Evolutionary conservation across 2,888 invertebrate genomes (phyloP).

Genomic region (Dynastes tityus): DNA sequence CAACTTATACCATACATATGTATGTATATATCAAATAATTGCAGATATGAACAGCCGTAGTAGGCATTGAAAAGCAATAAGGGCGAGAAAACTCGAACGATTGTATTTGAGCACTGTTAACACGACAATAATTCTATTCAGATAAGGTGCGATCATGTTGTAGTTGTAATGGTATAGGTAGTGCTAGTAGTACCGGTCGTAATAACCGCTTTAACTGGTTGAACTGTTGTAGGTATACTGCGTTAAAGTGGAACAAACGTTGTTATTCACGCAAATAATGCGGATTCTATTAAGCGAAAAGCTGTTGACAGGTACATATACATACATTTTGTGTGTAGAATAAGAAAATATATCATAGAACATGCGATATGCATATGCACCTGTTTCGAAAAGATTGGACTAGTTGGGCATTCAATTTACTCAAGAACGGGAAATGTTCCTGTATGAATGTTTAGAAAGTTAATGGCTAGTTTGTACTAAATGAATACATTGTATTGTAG

Average conservation of each 20-base stretch:
- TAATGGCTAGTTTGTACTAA: too few relatives aligned
- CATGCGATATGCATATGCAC: too few relatives aligned
- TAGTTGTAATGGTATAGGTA: neutral
- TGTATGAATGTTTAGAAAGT: too few relatives aligned
- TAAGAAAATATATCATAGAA: too few relatives aligned
- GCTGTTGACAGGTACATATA: neutral
- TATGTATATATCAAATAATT: neutral
- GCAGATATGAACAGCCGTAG: neutral
- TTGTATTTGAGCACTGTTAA: slow-evolving; percentile 23
- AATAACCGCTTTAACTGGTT: neutral
- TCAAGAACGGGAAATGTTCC: too few relatives aligned
- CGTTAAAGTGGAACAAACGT: neutral
- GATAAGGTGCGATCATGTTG: neutral
- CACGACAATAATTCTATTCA: slow-evolving; percentile 21
- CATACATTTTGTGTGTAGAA: too few relatives aligned
- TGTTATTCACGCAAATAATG: neutral
- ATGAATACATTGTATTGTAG: too few relatives aligned
- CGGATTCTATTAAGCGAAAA: neutral
- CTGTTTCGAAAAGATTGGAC: too few relatives aligned
- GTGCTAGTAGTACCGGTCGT: neutral
- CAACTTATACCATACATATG: neutral
- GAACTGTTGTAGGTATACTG: neutral
- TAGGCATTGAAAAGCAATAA: neutral
- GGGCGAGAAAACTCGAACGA: neutral
- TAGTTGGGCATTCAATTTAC: too few relatives aligned